Conservation (phyloP, 2,797 vertebrate species). For the Pagetopsis macropterus region DNA sequence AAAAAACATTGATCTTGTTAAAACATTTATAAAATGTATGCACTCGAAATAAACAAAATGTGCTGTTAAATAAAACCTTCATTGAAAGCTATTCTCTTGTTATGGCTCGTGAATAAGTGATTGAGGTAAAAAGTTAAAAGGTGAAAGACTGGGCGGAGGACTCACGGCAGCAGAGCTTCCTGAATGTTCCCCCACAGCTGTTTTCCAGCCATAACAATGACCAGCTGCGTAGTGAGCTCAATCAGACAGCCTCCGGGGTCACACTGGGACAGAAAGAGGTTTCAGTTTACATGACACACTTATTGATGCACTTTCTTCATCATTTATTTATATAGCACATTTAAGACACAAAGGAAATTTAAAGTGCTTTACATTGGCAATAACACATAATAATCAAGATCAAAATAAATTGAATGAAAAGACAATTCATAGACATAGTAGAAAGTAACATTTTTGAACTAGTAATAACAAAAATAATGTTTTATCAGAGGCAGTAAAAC, state of each 20-base stretch:
- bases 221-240: constrained; percentile 94
- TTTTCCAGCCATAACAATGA: constrained; percentile 95
- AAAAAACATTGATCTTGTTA: not conserved
- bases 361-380: too few species aligned
- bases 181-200: constrained; percentile 95
- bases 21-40: not conserved
- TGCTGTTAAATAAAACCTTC: not conserved
- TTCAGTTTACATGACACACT: not conserved
- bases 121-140: not conserved
- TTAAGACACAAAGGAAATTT: too few species aligned
- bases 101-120: not conserved
- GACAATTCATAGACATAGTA: too few species aligned
- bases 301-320: not conserved
- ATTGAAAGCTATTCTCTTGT: not conserved
- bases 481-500: not conserved
- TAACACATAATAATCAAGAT: too few species aligned
- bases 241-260: constrained; percentile 95
- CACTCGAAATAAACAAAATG: not conserved
- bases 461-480: not conserved
- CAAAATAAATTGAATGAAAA: too few species aligned
- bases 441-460: too few species aligned
- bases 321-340: too few species aligned
- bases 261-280: constrained; percentile 80
- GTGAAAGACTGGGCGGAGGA: constrained; percentile 38
- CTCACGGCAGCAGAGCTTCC: constrained; percentile 94